Evolutionary conservation across 2,888 invertebrate genomes (phyloP).

Genomic region (Taenaris catops): DNA sequence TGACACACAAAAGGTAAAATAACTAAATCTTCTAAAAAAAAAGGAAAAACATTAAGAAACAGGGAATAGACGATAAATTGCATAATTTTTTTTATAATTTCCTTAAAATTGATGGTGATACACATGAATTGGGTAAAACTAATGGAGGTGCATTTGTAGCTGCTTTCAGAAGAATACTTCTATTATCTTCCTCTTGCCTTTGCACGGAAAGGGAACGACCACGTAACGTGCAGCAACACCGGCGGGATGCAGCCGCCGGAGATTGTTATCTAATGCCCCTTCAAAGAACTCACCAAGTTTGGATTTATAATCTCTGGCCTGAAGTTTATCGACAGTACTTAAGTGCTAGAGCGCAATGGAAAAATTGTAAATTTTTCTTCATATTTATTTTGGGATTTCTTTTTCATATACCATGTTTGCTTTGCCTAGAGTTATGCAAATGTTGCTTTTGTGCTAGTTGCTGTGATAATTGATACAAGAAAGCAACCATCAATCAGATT

Average conservation of each 20-base stretch:
- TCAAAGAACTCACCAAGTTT: slow-evolving; percentile 34
- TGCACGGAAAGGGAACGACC: background rate
- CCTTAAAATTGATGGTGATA: slow-evolving; percentile 19
- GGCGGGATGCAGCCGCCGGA: slow-evolving; percentile 26
- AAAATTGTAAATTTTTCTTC: slow-evolving; percentile 27
- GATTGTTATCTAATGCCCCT: slow-evolving; percentile 39
- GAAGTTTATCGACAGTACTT: slow-evolving; percentile 31
- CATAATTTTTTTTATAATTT: slow-evolving; percentile 22
- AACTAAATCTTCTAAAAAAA: slow-evolving; percentile 19
- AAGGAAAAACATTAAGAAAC: slow-evolving; percentile 10
- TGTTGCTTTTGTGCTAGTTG: slow-evolving; percentile 40
- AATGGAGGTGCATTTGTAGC: slow-evolving; percentile 14
- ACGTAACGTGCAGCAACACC: slow-evolving; percentile 12
- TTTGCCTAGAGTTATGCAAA: slow-evolving; percentile 37
- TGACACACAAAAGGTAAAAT: slow-evolving; percentile 24
- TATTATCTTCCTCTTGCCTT: slow-evolving; percentile 7
- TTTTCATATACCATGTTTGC: slow-evolving; percentile 41
- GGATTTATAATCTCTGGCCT: slow-evolving; percentile 35
- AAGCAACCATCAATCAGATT: too few species aligned
- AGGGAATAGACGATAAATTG: slow-evolving; percentile 11
- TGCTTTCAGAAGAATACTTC: slow-evolving; percentile 12
- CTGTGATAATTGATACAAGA: slow-evolving; percentile 30
- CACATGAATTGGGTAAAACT: slow-evolving; percentile 8
- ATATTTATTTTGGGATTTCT: slow-evolving; percentile 32
- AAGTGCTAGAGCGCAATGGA: slow-evolving; percentile 26